phyloP scores from a whole-genome alignment of 37 sponge, comb jelly and placozoan genomes.

The Aplysina aerophoba region DNA sequence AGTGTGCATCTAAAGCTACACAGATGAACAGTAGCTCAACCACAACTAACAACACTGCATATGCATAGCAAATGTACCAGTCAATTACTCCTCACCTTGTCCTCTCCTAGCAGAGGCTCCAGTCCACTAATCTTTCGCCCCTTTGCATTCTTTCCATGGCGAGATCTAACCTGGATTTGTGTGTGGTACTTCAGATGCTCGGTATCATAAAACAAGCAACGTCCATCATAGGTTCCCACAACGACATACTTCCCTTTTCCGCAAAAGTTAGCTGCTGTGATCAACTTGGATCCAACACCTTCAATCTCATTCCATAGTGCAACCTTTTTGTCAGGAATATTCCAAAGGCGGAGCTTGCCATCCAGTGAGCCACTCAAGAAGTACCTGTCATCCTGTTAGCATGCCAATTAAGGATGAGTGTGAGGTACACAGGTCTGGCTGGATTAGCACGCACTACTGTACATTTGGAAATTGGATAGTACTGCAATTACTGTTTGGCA shows the following conservation, averaged over 20 bases:
- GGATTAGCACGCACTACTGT: not conserved
- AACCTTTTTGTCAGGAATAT: slow-evolving; percentile 96
- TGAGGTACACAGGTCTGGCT: not conserved
- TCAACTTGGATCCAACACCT: slow-evolving; percentile 85
- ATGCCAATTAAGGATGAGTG: not conserved
- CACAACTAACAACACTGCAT: too few relatives aligned
- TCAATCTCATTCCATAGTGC: slow-evolving; percentile 96
- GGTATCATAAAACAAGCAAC: slow-evolving; percentile 95
- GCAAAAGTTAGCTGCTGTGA: slow-evolving; percentile 96
- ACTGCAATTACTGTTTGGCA: not conserved
- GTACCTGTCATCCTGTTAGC: slow-evolving; percentile 88
- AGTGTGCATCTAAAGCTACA: too few relatives aligned
- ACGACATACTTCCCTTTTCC: slow-evolving; percentile 91
- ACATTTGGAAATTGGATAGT: not conserved
- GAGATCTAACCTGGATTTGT: slow-evolving; percentile 90
- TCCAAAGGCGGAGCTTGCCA: slow-evolving; percentile 93
- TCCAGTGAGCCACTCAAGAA: slow-evolving; percentile 95
- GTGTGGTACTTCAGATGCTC: slow-evolving; percentile 99
- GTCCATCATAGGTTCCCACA: slow-evolving; percentile 94
- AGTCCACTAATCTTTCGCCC: slow-evolving; percentile 95
- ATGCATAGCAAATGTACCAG: not conserved
- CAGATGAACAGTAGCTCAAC: too few relatives aligned
- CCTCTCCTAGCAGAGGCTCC: slow-evolving; percentile 90
- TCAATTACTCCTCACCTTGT: slow-evolving; percentile 57
- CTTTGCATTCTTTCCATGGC: slow-evolving; percentile 86